Evolutionary conservation across 2,797 vertebrate species (phyloP).

Genomic region (Toxotes lorentzi): DNA sequence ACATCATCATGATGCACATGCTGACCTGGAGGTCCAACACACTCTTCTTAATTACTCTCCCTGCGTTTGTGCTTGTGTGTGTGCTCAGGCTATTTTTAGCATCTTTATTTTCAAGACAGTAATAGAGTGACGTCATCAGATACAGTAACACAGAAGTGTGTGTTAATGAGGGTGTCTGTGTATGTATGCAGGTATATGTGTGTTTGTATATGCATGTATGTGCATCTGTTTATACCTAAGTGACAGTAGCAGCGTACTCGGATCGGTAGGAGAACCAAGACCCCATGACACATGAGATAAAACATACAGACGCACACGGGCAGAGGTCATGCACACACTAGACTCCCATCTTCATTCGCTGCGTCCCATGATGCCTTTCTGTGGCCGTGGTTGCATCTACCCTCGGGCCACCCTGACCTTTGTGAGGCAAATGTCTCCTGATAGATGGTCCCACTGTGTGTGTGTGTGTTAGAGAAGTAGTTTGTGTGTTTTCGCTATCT

Average conservation of each 20-base stretch:
- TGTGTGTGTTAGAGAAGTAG: not conserved
- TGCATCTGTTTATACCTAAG: conserved; percentile 21
- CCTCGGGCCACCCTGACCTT: conserved; percentile 78
- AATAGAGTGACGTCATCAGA: no score
- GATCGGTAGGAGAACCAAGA: conserved; percentile 56
- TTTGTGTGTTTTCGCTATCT: conserved; percentile 3
- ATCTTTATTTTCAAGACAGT: no score
- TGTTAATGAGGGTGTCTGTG: no score
- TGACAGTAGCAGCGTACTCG: conserved; percentile 40
- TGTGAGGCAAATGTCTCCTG: conserved; percentile 81
- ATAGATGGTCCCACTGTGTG: conserved; percentile 65
- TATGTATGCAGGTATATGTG: no score
- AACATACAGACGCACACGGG: conserved; percentile 45
- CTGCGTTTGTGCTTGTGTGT: not conserved
- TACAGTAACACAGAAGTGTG: no score
- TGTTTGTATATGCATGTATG: not conserved
- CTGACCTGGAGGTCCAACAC: conserved; percentile 47
- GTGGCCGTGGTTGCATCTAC: conserved; percentile 63
- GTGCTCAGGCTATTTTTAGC: no score
- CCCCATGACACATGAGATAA: conserved; percentile 53
- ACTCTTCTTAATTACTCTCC: conserved; percentile 30
- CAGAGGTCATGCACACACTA: conserved; percentile 27
- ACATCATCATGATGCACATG: conserved; percentile 46
- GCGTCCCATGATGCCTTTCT: conserved; percentile 75
- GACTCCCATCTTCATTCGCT: conserved; percentile 35